Evolutionary conservation across 2,797 vertebrate genomes (phyloP).

Genomic region (Tenualosa ilisha): DNA sequence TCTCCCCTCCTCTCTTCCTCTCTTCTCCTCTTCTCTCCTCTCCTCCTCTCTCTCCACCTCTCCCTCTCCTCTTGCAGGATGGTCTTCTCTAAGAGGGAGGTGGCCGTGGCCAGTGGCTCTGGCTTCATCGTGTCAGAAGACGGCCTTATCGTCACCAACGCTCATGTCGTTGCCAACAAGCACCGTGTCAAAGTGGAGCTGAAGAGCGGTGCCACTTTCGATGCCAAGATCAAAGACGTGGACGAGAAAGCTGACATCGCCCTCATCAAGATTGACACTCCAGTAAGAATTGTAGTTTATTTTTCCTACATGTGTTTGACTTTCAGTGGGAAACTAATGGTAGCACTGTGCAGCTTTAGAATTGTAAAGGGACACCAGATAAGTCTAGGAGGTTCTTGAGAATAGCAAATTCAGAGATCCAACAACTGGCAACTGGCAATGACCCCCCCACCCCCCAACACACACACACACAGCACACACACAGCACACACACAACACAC

Average conservation of each 20-base stretch:
- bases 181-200: slow-evolving; percentile 94
- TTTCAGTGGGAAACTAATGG: too few relatives aligned
- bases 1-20: not conserved
- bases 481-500: too few relatives aligned
- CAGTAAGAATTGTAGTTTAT: slow-evolving; percentile 72
- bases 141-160: slow-evolving; percentile 93
- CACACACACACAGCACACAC: too few relatives aligned
- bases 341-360: too few relatives aligned
- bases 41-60: not conserved
- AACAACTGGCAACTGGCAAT: too few relatives aligned
- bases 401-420: too few relatives aligned
- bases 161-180: slow-evolving; percentile 95
- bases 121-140: slow-evolving; percentile 95
- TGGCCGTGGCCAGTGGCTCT: slow-evolving; percentile 92
- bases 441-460: too few relatives aligned
- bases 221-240: slow-evolving; percentile 93
- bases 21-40: too few relatives aligned
- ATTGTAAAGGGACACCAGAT: too few relatives aligned
- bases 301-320: too few relatives aligned
- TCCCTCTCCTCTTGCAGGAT: slow-evolving; percentile 63
- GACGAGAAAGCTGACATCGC: slow-evolving; percentile 97
- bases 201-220: slow-evolving; percentile 85
- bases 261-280: slow-evolving; percentile 89
- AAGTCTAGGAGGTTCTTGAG: too few relatives aligned
- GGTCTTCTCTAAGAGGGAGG: slow-evolving; percentile 87